These are phyloP conservation scores for Pangasius krempfi DNA, from an alignment of 2,797 vertebrate genomes.

Conservation along the genomic window DNA sequence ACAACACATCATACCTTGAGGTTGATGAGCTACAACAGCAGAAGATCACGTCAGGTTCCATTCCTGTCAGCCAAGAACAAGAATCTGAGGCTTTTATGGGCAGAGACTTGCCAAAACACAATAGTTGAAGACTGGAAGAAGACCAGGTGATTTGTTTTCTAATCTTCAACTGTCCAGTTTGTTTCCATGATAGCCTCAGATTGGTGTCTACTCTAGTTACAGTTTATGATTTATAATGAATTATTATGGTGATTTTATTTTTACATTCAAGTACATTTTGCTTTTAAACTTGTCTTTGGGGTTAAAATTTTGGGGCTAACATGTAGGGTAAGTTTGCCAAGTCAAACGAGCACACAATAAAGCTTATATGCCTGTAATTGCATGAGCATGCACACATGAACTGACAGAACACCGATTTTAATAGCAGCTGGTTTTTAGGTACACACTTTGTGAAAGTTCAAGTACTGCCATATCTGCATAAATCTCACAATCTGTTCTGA, in stretches of 20 bases:
- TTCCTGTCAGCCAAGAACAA: too few species aligned
- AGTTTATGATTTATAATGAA: not conserved
- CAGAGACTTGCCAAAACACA: too few species aligned
- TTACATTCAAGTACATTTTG: not conserved
- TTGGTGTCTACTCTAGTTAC: too few species aligned
- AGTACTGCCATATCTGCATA: conserved; percentile 27
- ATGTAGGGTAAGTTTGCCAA: not conserved
- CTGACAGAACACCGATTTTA: not conserved
- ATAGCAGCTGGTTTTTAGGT: not conserved
- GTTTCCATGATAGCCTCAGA: too few species aligned
- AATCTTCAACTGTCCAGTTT: too few species aligned
- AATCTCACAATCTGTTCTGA: conserved; percentile 52
- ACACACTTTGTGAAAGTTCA: conserved; percentile 15
- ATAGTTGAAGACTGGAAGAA: too few species aligned
- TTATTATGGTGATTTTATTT: not conserved
- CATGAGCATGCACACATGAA: conserved; percentile 2
- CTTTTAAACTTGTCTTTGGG: not conserved
- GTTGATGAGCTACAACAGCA: too few species aligned
- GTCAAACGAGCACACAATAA: conserved; percentile 14
- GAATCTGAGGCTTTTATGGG: too few species aligned
- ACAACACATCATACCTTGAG: too few species aligned
- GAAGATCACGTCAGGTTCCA: too few species aligned
- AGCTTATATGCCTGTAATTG: not conserved
- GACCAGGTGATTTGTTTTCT: too few species aligned
- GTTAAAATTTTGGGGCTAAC: not conserved